Conservation (phyloP, 2,113 vertebrate genomes). For the Nicator chloris region DNA sequence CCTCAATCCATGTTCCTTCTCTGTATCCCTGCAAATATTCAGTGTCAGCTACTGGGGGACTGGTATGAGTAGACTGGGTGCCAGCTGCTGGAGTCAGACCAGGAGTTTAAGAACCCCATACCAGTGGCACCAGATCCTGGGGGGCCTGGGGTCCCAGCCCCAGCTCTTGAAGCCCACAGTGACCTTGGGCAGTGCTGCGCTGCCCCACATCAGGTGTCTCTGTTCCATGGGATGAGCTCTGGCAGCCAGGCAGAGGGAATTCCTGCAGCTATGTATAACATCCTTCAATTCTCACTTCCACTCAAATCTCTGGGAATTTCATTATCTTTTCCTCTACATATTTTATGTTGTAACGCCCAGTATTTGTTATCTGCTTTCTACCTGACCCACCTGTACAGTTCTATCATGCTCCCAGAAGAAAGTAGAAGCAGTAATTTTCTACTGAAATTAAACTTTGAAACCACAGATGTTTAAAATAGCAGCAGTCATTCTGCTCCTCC, state of each 20-base stretch:
- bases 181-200: accelerated
- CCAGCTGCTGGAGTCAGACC: not conserved
- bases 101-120: not conserved
- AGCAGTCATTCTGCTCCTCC: not conserved
- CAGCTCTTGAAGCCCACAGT: not conserved
- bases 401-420: not conserved
- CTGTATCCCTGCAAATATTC: not conserved
- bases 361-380: not conserved
- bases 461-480: not conserved
- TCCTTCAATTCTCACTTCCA: not conserved
- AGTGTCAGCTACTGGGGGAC: not conserved
- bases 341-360: not conserved
- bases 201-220: no score
- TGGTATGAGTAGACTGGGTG: not conserved
- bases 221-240: not conserved
- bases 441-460: not conserved
- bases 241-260: not conserved
- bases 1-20: not conserved
- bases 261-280: not conserved
- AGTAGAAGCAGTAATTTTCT: not conserved
- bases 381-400: not conserved
- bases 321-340: not conserved
- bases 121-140: no score
- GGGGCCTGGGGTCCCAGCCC: not conserved
- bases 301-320: not conserved